Evolutionary conservation across 2,113 vertebrate species (phyloP).

Genomic region (Podiceps cristatus): DNA sequence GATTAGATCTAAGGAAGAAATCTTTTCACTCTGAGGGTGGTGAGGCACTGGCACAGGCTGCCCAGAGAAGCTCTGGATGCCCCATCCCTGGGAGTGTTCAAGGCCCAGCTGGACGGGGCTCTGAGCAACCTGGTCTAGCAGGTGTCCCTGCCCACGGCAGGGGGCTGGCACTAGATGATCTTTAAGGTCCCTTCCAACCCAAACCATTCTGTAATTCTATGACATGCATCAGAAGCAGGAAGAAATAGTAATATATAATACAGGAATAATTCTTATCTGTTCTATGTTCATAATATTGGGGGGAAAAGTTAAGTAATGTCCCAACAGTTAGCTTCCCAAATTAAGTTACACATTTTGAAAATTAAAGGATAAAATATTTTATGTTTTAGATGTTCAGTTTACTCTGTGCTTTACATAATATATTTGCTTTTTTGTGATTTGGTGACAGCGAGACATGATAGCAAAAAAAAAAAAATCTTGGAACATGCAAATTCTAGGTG

Average conservation of each 20-base stretch:
- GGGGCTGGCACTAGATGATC: too few relatives aligned
- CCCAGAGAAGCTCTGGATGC: too few relatives aligned
- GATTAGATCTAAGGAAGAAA: too few relatives aligned
- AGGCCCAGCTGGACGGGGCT: too few relatives aligned
- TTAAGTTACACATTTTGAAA: background rate
- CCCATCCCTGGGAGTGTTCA: too few relatives aligned
- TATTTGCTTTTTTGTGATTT: background rate
- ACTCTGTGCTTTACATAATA: background rate
- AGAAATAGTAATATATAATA: background rate
- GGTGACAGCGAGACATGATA: background rate
- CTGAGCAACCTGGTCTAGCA: too few relatives aligned
- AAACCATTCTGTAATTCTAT: too few relatives aligned
- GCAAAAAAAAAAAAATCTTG: background rate
- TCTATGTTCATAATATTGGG: background rate
- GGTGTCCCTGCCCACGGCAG: too few relatives aligned
- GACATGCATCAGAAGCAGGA: background rate
- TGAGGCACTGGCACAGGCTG: too few relatives aligned
- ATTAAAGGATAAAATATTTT: background rate
- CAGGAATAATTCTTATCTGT: background rate
- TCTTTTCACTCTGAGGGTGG: too few relatives aligned
- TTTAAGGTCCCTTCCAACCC: too few relatives aligned
- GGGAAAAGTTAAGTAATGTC: background rate
- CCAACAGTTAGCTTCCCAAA: background rate
- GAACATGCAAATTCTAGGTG: background rate
- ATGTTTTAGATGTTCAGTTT: too few relatives aligned